Conservation (phyloP, 2,888 invertebrate genomes). For the Altica lythri region DNA sequence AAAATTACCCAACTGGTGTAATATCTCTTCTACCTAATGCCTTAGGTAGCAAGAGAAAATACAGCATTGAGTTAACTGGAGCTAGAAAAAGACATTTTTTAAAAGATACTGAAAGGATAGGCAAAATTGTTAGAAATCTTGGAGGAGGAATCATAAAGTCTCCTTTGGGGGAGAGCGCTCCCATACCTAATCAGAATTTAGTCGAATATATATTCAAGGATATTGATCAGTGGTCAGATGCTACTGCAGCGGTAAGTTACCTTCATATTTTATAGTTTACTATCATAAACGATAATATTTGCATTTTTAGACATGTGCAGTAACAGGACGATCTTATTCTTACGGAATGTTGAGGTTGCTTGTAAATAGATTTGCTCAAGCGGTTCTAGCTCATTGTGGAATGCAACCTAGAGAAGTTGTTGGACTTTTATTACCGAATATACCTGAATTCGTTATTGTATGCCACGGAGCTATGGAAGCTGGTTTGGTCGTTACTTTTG, state of each 20-base stretch:
- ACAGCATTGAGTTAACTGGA: conserved; percentile 14
- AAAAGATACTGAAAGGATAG: conserved; percentile 25
- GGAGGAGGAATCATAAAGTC: conserved; percentile 54
- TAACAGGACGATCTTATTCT: conserved; percentile 68
- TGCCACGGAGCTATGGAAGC: conserved; percentile 70
- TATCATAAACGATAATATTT: neutral
- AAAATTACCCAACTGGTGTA: conserved; percentile 38
- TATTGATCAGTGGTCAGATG: conserved; percentile 61
- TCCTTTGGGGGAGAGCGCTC: conserved; percentile 59
- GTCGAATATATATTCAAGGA: conserved; percentile 66
- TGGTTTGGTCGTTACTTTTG: conserved; percentile 69
- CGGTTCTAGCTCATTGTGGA: conserved; percentile 62
- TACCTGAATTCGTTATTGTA: conserved; percentile 71
- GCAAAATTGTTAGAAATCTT: conserved; percentile 33
- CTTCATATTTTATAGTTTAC: neutral
- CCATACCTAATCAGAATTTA: conserved; percentile 63
- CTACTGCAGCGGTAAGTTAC: conserved; percentile 68
- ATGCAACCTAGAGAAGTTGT: conserved; percentile 67
- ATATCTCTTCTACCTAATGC: conserved; percentile 33
- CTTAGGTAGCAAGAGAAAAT: conserved; percentile 25
- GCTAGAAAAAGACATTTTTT: conserved; percentile 17
- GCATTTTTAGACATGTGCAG: conserved; percentile 67
- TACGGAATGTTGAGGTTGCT: conserved; percentile 66
- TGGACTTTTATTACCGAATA: conserved; percentile 70
- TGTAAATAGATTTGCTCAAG: conserved; percentile 64